Evolutionary conservation across 2,888 invertebrate genomes (phyloP).

Genomic region (Drosophila macrospina): DNA sequence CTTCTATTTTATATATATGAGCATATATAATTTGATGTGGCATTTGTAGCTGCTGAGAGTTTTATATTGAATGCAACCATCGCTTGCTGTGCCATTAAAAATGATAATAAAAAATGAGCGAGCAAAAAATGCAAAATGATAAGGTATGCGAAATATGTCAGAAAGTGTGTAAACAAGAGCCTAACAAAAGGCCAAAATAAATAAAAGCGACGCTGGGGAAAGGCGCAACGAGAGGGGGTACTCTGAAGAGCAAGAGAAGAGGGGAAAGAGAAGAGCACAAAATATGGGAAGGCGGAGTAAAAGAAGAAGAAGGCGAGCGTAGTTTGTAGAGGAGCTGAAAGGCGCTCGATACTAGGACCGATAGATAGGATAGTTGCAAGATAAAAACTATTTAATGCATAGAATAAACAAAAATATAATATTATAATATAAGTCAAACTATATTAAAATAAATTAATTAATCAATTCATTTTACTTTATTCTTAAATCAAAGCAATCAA

Average conservation of each 20-base stretch:
- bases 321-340: too few species aligned
- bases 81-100: conserved; percentile 30
- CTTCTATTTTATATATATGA: conserved; percentile 29
- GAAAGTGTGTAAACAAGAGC: conserved; percentile 16
- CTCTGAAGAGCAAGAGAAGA: neutral
- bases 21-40: conserved; percentile 50
- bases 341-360: too few species aligned
- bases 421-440: too few species aligned
- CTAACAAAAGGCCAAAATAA: conserved; percentile 17
- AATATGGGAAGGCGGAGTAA: too few species aligned
- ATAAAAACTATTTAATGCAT: too few species aligned
- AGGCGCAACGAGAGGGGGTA: neutral
- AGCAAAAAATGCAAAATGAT: conserved; percentile 14
- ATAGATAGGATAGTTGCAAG: too few species aligned
- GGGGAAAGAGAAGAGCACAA: too few species aligned
- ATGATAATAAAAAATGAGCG: conserved; percentile 17
- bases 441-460: too few species aligned
- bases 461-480: too few species aligned
- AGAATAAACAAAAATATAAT: too few species aligned
- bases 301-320: too few species aligned
- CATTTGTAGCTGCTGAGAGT: conserved; percentile 61
- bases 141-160: conserved; percentile 6
- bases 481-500: too few species aligned
- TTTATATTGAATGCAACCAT: conserved; percentile 44
- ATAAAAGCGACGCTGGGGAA: neutral